Evolutionary conservation across 37 sponge, comb jelly and placozoan genomes (phyloP).

Genomic region (Haliclona indistincta): DNA sequence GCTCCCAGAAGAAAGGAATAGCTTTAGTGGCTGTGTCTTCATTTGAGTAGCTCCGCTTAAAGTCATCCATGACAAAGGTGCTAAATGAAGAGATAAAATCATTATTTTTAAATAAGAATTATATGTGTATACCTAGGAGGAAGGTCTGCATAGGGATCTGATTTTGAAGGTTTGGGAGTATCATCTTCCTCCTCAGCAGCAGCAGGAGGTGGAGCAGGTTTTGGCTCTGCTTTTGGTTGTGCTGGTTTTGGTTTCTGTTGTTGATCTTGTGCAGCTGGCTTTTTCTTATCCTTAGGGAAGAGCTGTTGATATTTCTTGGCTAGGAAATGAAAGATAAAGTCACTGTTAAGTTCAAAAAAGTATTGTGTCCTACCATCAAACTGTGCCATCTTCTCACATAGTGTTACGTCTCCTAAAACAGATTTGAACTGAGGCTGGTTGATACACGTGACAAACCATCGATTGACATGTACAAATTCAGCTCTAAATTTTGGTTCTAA

Average conservation of each 20-base stretch:
- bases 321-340: constrained; percentile 10
- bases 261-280: constrained; percentile 22
- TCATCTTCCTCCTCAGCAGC: constrained; percentile 77
- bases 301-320: constrained; percentile 82
- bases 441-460: constrained; percentile 91
- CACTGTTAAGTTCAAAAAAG: background rate
- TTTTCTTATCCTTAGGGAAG: constrained; percentile 73
- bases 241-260: constrained; percentile 14
- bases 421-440: constrained; percentile 93
- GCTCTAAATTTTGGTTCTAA: constrained; percentile 76
- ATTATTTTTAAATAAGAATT: background rate
- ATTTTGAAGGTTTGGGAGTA: constrained; percentile 44
- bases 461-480: constrained; percentile 78
- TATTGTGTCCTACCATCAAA: constrained; percentile 81
- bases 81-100: constrained; percentile 30
- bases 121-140: constrained; percentile 59
- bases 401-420: constrained; percentile 72
- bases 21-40: constrained; percentile 80
- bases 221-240: constrained; percentile 41
- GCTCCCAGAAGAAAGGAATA: constrained; percentile 88
- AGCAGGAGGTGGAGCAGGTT: constrained; percentile 32
- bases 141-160: constrained; percentile 80
- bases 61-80: constrained; percentile 81
- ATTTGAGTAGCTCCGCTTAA: constrained; percentile 84
- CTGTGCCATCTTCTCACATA: constrained; percentile 88